Base-by-base conservation (phyloP, 1,140 invertebrate species). In the Drosophila lacteicornis region DNA sequence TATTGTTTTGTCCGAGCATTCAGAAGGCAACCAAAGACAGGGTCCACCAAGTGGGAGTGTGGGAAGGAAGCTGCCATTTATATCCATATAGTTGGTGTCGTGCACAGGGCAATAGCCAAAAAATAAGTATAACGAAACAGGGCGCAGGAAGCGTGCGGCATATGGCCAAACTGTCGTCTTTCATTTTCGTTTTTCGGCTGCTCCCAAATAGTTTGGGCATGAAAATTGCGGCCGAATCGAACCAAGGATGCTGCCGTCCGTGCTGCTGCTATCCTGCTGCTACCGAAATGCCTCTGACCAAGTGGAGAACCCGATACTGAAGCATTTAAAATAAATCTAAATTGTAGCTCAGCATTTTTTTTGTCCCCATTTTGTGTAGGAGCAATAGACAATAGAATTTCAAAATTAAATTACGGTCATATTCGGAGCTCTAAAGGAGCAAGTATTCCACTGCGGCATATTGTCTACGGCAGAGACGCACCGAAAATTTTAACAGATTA, bases 311-410 rank as follows among this genome's bases (percentile, higher is more conserved):
- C 69, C 69, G 36, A 77, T 77, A 60, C 49, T 60, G 57, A 67
- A 71, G 75, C 80, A 83, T 88, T 88, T 83, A 88, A 88, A 80
- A 88, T 88, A 88, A 83, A 88, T 87, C 76, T 73, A 88, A 87
- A 87, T 82, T 87, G 84, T 78, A 80, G 68, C 53, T 42, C 27
- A 42, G 45, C 36, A 47, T 51, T 59, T 63, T 62, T 76, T 51
- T 55, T 42, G 36, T 19, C 17, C 36, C 19, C 38, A 51, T 69
- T 69, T 38, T 45, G 46, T 60, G 12, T 69, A 59, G 53, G 71
- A 27, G 43, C 46, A 56, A 36, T 60, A 63, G 63, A 87, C 67
- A 87, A 87, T 71, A 42, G 68, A 71, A 82, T 80, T 83, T 88
- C 75, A 36, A 83, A 61, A 80, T 80, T 77, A 77, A 82, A 79